phyloP scores from a whole-genome alignment of 2,797 vertebrate species.

The Acrossocheilus fasciatus region DNA sequence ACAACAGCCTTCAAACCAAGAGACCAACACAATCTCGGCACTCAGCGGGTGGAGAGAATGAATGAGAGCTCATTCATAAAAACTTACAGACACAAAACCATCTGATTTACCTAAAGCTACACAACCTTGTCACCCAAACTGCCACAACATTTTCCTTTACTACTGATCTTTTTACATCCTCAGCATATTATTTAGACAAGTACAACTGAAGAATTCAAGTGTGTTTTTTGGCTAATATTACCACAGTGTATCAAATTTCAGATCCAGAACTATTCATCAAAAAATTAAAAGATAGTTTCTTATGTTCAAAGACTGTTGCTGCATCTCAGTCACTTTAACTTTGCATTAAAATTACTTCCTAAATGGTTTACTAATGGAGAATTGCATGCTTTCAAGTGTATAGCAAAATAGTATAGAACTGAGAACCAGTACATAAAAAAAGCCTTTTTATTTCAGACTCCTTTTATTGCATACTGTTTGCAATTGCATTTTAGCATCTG shows the following conservation, averaged over 20 bases:
- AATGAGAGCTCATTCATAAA: slow-evolving; percentile 16
- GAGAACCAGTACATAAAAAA: not conserved
- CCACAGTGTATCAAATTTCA: not conserved
- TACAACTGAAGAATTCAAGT: not conserved
- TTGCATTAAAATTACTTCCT: not conserved
- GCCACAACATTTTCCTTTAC: not conserved
- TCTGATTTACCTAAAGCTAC: not conserved
- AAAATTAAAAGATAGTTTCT: not conserved
- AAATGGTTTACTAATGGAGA: not conserved
- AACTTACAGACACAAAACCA: not conserved
- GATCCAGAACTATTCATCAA: not conserved
- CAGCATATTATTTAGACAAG: not conserved
- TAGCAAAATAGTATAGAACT: not conserved
- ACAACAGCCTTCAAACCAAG: slow-evolving; percentile 5
- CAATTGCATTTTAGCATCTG: not conserved
- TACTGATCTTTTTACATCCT: not conserved
- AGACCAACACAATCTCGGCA: slow-evolving; percentile 11
- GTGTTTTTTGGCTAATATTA: not conserved
- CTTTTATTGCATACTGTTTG: not conserved
- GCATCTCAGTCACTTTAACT: not conserved
- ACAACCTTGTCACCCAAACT: not conserved
- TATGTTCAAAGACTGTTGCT: not conserved
- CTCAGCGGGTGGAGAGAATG: not conserved
- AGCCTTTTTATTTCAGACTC: no score
- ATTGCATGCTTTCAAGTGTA: not conserved